Conservation (phyloP, 2,888 invertebrate genomes). For the Ectemnius lituratus region DNA sequence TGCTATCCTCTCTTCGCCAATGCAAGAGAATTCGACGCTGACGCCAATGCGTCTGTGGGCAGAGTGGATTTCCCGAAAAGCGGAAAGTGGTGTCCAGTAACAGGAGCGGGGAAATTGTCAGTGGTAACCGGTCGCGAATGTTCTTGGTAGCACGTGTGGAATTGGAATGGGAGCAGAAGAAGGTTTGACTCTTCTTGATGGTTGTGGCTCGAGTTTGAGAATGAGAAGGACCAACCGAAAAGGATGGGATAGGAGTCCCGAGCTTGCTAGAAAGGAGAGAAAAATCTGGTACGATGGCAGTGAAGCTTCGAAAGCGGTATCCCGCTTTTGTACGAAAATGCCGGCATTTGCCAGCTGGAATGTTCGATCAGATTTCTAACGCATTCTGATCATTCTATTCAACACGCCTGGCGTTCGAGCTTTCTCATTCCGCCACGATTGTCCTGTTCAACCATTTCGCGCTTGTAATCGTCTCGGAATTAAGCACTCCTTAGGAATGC, state of each 20-base stretch:
- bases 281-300: conserved; percentile 24
- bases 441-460: conserved; percentile 10
- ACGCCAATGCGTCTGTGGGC: background rate
- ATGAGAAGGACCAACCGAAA: conserved; percentile 13
- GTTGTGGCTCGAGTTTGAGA: conserved; percentile 16
- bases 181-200: conserved; percentile 10
- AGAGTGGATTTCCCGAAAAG: background rate
- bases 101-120: conserved; percentile 7
- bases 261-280: conserved; percentile 21
- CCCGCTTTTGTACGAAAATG: conserved; percentile 47
- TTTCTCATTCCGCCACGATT: conserved; percentile 38
- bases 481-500: conserved; percentile 11
- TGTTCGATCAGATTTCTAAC: conserved; percentile 43
- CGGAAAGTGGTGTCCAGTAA: background rate
- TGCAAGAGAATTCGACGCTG: background rate
- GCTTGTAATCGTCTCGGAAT: conserved; percentile 20
- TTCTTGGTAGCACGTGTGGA: conserved; percentile 25
- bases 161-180: conserved; percentile 38
- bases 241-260: conserved; percentile 3
- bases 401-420: background rate
- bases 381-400: background rate
- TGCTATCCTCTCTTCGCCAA: background rate
- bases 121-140: conserved; percentile 2
- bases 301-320: conserved; percentile 17
- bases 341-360: conserved; percentile 20